Evolutionary conservation across 2,888 invertebrate species (phyloP).

Genomic region (Actias luna): DNA sequence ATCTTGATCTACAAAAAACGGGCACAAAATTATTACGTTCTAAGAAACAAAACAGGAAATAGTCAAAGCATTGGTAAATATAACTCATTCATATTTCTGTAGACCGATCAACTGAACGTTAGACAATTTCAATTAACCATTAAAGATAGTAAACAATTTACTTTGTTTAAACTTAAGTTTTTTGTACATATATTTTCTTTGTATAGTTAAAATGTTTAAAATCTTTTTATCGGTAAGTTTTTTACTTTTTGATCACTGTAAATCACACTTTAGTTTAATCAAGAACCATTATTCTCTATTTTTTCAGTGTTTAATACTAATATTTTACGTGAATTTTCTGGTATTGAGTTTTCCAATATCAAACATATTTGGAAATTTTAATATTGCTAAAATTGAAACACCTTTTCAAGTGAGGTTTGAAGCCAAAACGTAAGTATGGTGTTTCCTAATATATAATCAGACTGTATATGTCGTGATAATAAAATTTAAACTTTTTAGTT

Average conservation of each 20-base stretch:
- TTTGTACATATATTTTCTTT: neutral
- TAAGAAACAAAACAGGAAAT: slow-evolving; percentile 19
- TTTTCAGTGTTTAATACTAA: slow-evolving; percentile 1
- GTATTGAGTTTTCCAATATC: neutral
- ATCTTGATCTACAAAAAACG: slow-evolving; percentile 2
- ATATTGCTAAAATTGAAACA: neutral
- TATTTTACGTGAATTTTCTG: neutral
- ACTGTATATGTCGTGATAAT: neutral
- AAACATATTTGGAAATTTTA: neutral
- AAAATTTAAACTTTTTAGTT: neutral
- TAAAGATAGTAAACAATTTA: neutral
- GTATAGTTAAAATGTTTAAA: neutral
- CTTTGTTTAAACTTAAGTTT: neutral
- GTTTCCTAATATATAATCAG: neutral
- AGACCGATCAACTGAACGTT: slow-evolving; percentile 19
- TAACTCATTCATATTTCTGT: slow-evolving; percentile 18
- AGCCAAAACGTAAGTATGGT: slow-evolving; percentile 10
- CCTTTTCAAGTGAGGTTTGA: neutral
- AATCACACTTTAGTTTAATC: neutral
- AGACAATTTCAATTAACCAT: neutral
- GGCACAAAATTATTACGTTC: slow-evolving; percentile 9
- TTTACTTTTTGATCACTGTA: neutral
- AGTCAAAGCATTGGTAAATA: slow-evolving; percentile 2
- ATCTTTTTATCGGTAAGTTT: neutral
- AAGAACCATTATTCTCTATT: neutral